Base-by-base conservation (phyloP, 2,797 vertebrate species). In the Pelobates cultripes region DNA sequence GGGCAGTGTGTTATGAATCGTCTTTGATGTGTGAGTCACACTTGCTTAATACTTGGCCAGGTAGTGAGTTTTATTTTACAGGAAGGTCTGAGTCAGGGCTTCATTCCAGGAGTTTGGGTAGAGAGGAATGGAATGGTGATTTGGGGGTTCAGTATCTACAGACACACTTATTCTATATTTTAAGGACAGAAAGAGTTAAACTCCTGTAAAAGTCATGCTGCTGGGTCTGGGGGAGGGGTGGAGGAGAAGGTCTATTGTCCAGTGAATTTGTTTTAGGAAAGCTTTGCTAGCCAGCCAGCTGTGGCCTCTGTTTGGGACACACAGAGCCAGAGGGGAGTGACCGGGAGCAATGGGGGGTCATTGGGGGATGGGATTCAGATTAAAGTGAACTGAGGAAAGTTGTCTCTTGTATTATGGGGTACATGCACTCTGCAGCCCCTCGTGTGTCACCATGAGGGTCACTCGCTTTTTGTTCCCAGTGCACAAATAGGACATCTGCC, bases 271-370 rank as follows among this genome's bases (percentile, higher is more conserved):
- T 51, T 63, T 76, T 42, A 43, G 74, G 44, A 51, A 43, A 42
- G 74, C 40, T 8, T 51, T 69, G 17, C 51, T 13, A 12, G 61
- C 43, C n/a, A 15, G 60, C n/a, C 71, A 75, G 63, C 63, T 57
- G 51, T 68, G 72, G 79, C 12, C 45, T 60, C 8, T 43, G 47
- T 51, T 8, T 47, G 3, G 43, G 14, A 17, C 44, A 47, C 45
- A 44, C 12, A 12, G 7, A 44, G 13, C 7, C n/a, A 86, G 85
- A 70, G 84, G 86, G 89, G 42, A 67, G 4, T 61, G 2, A 51
- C 28, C 14, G 63, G 43, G 60, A 3, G 4, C 28, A n/a, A 60
- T 55, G 43, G 74, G 43, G 28, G 74, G 61, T 17, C 74, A 51
- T 6, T 55, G 17, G 63, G 40, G 73, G 55, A 63, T 17, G 53